Percentiles rank a stretch among this genome's conserved stretches.
phyloP scores from a whole-genome alignment of 2,888 invertebrate species.

The Aleiodes testaceus region DNA sequence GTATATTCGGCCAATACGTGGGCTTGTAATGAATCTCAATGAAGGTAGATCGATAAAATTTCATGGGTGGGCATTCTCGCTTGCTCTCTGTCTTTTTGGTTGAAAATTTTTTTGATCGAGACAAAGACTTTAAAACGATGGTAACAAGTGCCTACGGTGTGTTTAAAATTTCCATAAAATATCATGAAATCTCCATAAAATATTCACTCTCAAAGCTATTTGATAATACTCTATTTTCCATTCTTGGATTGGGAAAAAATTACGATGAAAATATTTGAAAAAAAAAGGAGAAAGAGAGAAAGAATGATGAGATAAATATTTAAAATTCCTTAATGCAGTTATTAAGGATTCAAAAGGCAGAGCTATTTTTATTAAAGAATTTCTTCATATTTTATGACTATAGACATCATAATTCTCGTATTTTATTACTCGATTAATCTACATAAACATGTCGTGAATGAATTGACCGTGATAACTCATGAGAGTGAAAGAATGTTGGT shows the following conservation, averaged over 20 bases:
- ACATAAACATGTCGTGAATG: conserved; percentile 7
- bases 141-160: conserved; percentile 22
- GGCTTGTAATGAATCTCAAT: conserved; percentile 46
- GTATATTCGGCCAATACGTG: conserved; percentile 25
- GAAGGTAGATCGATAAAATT: conserved; percentile 40
- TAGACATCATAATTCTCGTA: conserved; percentile 15
- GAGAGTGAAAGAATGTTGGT: background rate
- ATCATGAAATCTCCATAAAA: conserved; percentile 12
- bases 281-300: background rate
- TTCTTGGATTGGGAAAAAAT: background rate
- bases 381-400: conserved; percentile 12
- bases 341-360: background rate
- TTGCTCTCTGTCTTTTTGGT: background rate
- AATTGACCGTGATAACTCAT: conserved; percentile 15
- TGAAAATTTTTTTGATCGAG: background rate
- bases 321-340: background rate
- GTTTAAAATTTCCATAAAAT: conserved; percentile 28
- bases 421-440: conserved; percentile 28
- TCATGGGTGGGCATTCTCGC: conserved; percentile 30
- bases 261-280: background rate
- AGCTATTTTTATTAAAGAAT: conserved; percentile 6
- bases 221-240: conserved; percentile 2
- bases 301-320: background rate
- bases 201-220: conserved; percentile 18
- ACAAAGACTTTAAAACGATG: conserved; percentile 9